phyloP scores from a whole-genome alignment of 2,113 vertebrate genomes.

The Pogona vitticeps region DNA sequence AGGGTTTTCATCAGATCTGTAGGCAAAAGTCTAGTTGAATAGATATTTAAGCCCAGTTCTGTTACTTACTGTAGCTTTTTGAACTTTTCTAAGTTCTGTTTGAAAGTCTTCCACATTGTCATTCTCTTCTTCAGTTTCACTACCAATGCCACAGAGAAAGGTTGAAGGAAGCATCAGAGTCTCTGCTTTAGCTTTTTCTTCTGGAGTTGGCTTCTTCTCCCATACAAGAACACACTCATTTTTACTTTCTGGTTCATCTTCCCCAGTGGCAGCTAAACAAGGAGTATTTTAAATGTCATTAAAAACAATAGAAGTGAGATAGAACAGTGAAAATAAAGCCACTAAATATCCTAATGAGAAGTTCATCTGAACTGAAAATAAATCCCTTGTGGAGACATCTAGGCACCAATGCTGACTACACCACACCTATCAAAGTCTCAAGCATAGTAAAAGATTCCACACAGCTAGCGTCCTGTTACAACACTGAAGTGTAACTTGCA shows the following conservation, averaged over 20 bases:
- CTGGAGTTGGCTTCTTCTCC: constrained; percentile 84
- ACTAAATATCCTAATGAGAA: neutral
- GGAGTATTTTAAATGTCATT: constrained; percentile 17
- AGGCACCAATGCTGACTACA: too few species aligned
- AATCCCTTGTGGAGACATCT: too few species aligned
- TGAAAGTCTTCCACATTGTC: constrained; percentile 82
- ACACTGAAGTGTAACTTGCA: neutral
- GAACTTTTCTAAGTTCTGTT: constrained; percentile 80
- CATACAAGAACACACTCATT: constrained; percentile 80
- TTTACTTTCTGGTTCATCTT: constrained; percentile 63
- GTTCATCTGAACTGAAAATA: neutral
- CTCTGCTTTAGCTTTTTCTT: constrained; percentile 84
- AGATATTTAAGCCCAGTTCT: neutral
- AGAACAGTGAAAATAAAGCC: neutral
- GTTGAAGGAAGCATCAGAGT: constrained; percentile 81
- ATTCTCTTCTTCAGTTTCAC: constrained; percentile 82
- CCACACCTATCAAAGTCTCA: too few species aligned
- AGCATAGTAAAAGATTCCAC: neutral
- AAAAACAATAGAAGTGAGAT: constrained; percentile 8
- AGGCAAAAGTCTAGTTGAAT: neutral
- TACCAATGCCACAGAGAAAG: constrained; percentile 83
- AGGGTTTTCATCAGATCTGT: too few species aligned
- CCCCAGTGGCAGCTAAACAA: neutral
- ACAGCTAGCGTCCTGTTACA: neutral
- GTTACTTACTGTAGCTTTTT: constrained; percentile 79